Conservation (phyloP, 1,140 invertebrate genomes). For the Papilio machaon region DNA sequence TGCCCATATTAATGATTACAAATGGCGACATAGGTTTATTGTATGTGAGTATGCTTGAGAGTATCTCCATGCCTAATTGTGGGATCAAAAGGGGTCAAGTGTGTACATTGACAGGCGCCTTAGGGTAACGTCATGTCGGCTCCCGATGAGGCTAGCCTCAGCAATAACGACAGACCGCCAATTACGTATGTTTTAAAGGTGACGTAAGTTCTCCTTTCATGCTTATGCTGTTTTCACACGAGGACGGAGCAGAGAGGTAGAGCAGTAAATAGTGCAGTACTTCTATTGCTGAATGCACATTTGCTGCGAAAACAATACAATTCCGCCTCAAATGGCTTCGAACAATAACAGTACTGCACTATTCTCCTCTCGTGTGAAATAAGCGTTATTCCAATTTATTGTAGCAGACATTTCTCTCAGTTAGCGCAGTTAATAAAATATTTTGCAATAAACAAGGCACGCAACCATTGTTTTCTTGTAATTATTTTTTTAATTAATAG, state of each 20-base stretch:
- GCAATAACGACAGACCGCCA: conserved; percentile 52
- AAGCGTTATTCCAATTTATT: background rate
- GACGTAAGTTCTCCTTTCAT: conserved; percentile 50
- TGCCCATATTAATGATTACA: conserved; percentile 6
- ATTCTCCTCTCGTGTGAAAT: background rate
- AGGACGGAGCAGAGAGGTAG: background rate
- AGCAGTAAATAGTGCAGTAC: background rate
- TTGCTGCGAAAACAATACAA: too few species aligned
- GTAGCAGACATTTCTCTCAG: conserved; percentile 15
- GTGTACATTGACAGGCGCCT: conserved; percentile 79
- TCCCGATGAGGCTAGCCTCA: conserved; percentile 47
- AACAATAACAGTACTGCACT: background rate
- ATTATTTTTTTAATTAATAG: background rate
- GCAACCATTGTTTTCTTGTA: background rate
- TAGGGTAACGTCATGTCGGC: conserved; percentile 75
- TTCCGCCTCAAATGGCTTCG: too few species aligned
- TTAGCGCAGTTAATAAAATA: background rate
- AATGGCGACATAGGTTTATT: conserved; percentile 33
- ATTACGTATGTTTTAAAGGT: conserved; percentile 51
- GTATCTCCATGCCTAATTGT: conserved; percentile 79
- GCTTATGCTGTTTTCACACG: background rate
- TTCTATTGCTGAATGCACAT: background rate
- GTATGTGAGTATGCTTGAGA: conserved; percentile 46
- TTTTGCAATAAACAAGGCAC: conserved; percentile 1
- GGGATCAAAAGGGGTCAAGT: conserved; percentile 82